Conservation (phyloP, 1,140 invertebrate species). For the Nomia melanderi region DNA sequence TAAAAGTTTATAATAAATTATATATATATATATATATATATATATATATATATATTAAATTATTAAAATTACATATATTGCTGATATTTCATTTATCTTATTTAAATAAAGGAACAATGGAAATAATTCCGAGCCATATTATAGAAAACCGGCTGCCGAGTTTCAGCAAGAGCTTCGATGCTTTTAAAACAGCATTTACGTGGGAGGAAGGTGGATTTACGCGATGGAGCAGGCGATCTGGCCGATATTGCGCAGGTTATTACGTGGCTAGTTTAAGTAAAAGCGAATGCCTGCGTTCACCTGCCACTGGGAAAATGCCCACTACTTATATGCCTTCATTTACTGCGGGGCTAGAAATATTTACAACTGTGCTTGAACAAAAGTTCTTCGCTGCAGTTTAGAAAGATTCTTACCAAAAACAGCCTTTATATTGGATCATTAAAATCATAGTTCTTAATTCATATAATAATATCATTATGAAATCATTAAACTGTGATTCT, state of each 20-base stretch:
- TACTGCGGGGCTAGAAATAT: slow-evolving; percentile 1
- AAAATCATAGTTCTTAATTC: neutral
- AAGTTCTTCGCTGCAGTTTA: slow-evolving; percentile 26
- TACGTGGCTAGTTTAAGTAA: slow-evolving; percentile 7
- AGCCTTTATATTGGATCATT: neutral
- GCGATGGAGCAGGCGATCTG: slow-evolving; percentile 5
- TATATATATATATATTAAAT: too few species aligned
- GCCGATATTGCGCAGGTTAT: slow-evolving; percentile 36
- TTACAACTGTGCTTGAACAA: slow-evolving; percentile 19
- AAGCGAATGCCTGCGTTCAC: slow-evolving; percentile 4
- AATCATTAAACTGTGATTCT: too few species aligned
- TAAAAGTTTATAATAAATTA: too few species aligned
- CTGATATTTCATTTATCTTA: too few species aligned
- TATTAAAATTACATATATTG: too few species aligned
- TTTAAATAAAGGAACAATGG: neutral
- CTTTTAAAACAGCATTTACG: slow-evolving; percentile 14
- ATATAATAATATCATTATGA: too few species aligned
- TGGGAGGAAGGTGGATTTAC: neutral
- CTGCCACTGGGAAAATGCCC: neutral
- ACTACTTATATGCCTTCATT: slow-evolving; percentile 1
- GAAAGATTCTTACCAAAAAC: slow-evolving; percentile 38
- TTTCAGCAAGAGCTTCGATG: slow-evolving; percentile 5
- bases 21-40: too few species aligned
- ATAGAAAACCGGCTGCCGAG: slow-evolving; percentile 8
- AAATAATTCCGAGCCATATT: neutral